Percentiles rank a stretch among this genome's conserved stretches.
These are phyloP conservation scores for Tetrax tetrax DNA, from an alignment of 2,113 vertebrate genomes.

Conservation along the genomic window DNA sequence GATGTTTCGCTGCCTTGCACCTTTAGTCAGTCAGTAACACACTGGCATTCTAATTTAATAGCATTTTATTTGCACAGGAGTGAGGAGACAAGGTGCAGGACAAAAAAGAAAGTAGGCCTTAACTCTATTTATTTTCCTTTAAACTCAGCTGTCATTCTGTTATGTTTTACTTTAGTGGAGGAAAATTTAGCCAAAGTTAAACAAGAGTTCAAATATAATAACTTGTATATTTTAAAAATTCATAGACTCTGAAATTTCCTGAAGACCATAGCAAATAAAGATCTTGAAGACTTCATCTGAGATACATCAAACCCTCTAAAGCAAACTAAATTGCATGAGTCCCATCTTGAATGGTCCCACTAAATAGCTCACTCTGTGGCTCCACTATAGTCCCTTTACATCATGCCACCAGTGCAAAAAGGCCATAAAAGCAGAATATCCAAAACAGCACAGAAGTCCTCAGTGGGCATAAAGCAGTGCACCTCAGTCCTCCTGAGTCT, in stretches of 20 bases:
- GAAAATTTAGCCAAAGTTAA: not conserved
- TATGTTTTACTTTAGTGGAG: not conserved
- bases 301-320: not conserved
- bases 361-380: not conserved
- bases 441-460: not conserved
- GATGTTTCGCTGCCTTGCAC: not conserved
- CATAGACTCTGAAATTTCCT: not conserved
- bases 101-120: not conserved
- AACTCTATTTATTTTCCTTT: not conserved
- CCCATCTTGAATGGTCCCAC: not conserved
- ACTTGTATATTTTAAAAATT: not conserved
- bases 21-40: not conserved
- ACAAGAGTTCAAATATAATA: not conserved
- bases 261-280: not conserved
- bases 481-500: not conserved
- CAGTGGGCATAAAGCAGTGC: not conserved
- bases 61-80: not conserved
- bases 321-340: not conserved
- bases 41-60: not conserved
- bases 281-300: not conserved
- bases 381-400: not conserved
- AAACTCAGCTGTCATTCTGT: not conserved
- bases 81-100: not conserved
- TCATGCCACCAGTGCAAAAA: not conserved
- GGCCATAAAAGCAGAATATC: not conserved